Base-by-base conservation (phyloP, 2,888 invertebrate species). In the Drosophila planitibia region DNA sequence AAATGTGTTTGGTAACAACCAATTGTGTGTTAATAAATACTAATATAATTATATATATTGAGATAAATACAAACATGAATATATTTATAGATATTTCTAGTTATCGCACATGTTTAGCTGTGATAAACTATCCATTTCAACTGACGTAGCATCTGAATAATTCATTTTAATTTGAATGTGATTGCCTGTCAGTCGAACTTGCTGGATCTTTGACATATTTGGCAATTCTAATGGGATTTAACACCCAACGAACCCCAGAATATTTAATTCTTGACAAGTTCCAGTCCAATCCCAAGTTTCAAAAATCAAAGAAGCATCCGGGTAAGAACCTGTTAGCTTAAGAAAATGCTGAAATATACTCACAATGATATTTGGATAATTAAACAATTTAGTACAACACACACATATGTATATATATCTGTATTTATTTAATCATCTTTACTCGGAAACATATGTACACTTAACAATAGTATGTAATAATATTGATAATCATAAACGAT, bases 371-470 rank as follows among this genome's bases (percentile, higher is more conserved):
- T 30, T 51, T 12, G 5, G 14, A 16, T 39, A 39, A 12, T 32
- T 16, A 52, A 47, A 25, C 39, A 64, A 57, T 16, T 39, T 19
- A 1, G 9, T 80, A 59, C 71, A 76, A 71, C 68, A 82, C 72
- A 76, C 64, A 22, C 7, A 22, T 32, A 19, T 47, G 7, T 39
- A 78, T 76, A 14, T 44, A 70, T 79, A 73, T 76, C 35, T 73
- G 67, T 49, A 65, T 79, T 79, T 82, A 82, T 79, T 82, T 66
- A 82, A 79, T 74, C 51, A 22, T 69, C 62, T 58, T 78, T 70
- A 63, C 57, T 71, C 16, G 35, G 33, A 79, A 79, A 89, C 75
- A 76, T 82, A 85, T 85, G 49, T 91, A 91, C 85, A 89, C 91
- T 89, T 90, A 85, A 81, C 68, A 86, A 65, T 84, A 81, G 72